These are phyloP conservation scores for Gadopsis bispinosus DNA, from an alignment of 2,797 vertebrate species.

Conservation along the genomic window DNA sequence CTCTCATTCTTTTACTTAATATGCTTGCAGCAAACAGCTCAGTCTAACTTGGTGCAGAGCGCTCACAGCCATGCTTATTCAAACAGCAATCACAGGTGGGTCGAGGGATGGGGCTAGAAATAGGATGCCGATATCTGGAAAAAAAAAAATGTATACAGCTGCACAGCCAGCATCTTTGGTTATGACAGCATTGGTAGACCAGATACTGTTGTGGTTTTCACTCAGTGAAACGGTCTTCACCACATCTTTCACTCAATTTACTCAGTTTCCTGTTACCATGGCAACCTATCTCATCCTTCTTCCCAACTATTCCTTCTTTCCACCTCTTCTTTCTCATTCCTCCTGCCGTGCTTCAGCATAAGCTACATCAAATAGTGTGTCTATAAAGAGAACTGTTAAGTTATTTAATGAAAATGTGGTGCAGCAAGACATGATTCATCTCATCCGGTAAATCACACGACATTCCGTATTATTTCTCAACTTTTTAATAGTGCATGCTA, in stretches of 20 bases:
- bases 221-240: constrained; percentile 52
- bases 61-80: constrained; percentile 33
- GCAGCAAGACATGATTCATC: constrained; percentile 41
- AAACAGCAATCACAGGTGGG: constrained; percentile 30
- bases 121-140: constrained; percentile 1
- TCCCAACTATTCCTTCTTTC: constrained; percentile 65
- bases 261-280: constrained; percentile 77
- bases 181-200: constrained; percentile 14
- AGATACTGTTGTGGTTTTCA: constrained; percentile 48
- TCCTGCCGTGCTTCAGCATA: constrained; percentile 46
- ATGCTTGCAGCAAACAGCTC: constrained; percentile 56
- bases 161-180: constrained; percentile 7
- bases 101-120: constrained; percentile 24
- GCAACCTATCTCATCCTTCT: constrained; percentile 68
- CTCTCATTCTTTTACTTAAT: constrained; percentile 57
- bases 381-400: constrained; percentile 41
- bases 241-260: constrained; percentile 66
- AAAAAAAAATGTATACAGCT: not conserved
- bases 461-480: constrained; percentile 21
- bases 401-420: constrained; percentile 52
- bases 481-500: constrained; percentile 41
- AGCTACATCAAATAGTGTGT: constrained; percentile 41
- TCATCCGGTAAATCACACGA: constrained; percentile 32
- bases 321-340: constrained; percentile 61
- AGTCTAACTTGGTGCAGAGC: constrained; percentile 48